A percentile compares a stretch with the other conserved stretches of the same genome.
Evolutionary conservation across 2,113 vertebrate genomes (phyloP).

Genomic region (Chrysochloris asiatica): DNA sequence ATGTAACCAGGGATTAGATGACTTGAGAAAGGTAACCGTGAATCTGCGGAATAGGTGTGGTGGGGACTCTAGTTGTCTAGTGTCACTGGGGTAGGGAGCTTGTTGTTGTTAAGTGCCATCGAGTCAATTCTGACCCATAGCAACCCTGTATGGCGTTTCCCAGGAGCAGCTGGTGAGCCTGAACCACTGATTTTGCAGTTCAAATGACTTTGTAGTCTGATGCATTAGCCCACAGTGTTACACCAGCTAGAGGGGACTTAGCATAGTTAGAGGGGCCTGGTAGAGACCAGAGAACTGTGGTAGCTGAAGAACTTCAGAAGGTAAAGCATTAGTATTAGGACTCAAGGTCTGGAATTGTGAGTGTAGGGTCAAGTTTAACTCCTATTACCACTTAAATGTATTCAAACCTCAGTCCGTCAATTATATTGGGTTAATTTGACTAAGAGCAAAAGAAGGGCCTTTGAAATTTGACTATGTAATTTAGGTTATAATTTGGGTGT

Average conservation of each 20-base stretch:
- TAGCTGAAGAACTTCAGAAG: neutral
- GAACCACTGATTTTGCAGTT: too few species aligned
- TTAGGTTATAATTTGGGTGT: neutral
- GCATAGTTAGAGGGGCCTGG: neutral
- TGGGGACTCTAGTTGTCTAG: neutral
- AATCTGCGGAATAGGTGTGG: neutral
- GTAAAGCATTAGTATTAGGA: neutral
- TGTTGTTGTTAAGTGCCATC: too few species aligned
- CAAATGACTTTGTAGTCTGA: too few species aligned
- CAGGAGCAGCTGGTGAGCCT: too few species aligned
- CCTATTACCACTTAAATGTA: neutral
- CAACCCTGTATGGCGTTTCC: too few species aligned
- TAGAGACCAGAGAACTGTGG: neutral
- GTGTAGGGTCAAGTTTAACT: neutral
- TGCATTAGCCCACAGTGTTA: too few species aligned
- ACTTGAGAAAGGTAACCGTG: neutral
- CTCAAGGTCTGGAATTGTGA: neutral
- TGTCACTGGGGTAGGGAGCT: neutral
- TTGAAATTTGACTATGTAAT: neutral
- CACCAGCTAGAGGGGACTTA: accelerated
- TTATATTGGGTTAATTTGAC: neutral
- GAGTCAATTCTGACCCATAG: too few species aligned
- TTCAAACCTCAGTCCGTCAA: neutral
- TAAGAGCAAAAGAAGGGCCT: neutral
- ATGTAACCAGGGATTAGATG: neutral